A percentile compares a stretch with the other conserved stretches of the same genome.
phyloP scores from a whole-genome alignment of 2,113 vertebrate species.

The Pituophis catenifer region DNA sequence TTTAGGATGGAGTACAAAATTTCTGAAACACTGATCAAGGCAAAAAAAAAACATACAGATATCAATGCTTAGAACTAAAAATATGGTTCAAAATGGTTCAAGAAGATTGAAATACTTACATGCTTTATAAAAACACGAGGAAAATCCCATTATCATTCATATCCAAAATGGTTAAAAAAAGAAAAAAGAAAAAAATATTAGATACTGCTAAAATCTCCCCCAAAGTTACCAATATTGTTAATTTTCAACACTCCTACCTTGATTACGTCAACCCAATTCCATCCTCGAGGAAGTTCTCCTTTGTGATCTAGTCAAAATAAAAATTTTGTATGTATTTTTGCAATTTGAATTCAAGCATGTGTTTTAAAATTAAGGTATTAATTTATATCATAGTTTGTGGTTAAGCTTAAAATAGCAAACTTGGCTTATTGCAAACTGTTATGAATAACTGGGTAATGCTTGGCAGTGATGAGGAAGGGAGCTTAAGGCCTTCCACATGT shows the following conservation, averaged over 20 bases:
- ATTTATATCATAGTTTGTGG: not conserved
- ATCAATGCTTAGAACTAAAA: not conserved
- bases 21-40: not conserved
- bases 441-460: not conserved
- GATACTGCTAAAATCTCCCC: not conserved
- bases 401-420: not conserved
- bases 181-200: constrained; percentile 5
- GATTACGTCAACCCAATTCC: constrained; percentile 97
- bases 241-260: constrained; percentile 76
- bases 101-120: constrained; percentile 73
- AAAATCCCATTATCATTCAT: constrained; percentile 46
- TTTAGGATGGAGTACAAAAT: not conserved
- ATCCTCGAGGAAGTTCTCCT: constrained; percentile 93
- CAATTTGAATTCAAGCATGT: not conserved
- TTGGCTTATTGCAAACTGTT: not conserved
- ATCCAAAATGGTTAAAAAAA: constrained; percentile 46
- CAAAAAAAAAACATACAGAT: not conserved
- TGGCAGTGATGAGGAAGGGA: not conserved
- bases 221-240: constrained; percentile 1
- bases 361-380: not conserved
- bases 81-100: constrained; percentile 8
- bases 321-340: not conserved
- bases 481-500: not conserved
- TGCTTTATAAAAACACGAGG: constrained; percentile 64
- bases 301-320: constrained; percentile 76